These are phyloP conservation scores for Rhipidura dahli DNA, from an alignment of 2,113 vertebrate species.

Conservation along the genomic window DNA sequence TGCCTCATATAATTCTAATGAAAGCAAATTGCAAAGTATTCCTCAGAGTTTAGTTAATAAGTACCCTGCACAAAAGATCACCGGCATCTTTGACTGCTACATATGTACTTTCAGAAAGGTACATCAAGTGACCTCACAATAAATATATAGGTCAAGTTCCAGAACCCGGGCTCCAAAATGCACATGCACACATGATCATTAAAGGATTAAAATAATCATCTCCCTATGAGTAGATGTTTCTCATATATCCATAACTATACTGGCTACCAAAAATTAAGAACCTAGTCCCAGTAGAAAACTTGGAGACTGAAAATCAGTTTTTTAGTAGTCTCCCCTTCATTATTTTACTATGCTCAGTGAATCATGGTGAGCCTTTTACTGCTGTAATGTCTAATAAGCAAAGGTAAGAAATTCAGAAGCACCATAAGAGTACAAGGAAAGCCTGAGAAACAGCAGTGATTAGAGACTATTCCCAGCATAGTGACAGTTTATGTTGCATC, in stretches of 20 bases:
- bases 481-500: neutral
- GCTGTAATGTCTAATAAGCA: neutral
- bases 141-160: neutral
- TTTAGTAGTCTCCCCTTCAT: neutral
- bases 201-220: neutral
- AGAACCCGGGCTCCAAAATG: neutral
- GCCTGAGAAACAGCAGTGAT: neutral
- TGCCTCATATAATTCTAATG: neutral
- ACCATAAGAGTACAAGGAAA: neutral
- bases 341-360: neutral
- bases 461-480: neutral
- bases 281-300: neutral
- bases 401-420: neutral
- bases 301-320: neutral
- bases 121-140: neutral
- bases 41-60: neutral
- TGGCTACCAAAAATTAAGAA: neutral
- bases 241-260: neutral
- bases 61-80: neutral
- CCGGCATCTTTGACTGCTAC: neutral
- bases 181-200: neutral
- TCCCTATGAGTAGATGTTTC: neutral
- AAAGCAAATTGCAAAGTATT: neutral
- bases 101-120: neutral
- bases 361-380: neutral